Evolutionary conservation across 2,797 vertebrate genomes (phyloP).

Genomic region (Molossus molossus): DNA sequence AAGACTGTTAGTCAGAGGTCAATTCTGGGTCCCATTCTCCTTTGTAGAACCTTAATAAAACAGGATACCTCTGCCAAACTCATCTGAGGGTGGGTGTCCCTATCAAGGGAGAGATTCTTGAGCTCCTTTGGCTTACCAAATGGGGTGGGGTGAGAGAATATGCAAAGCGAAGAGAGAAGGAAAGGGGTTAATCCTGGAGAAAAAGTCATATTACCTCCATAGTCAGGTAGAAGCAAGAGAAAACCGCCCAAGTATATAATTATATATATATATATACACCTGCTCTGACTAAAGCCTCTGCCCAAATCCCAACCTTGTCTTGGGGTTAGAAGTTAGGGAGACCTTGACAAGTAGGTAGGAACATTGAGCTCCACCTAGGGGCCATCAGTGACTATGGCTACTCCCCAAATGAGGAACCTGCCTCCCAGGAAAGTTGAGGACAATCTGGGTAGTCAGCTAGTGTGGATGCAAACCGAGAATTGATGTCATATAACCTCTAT

Average conservation of each 20-base stretch:
- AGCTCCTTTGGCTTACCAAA: neutral
- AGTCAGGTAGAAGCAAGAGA: neutral
- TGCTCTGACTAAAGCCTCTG: neutral
- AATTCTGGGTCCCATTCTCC: neutral
- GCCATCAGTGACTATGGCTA: neutral
- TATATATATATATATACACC: neutral
- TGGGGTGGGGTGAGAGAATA: neutral
- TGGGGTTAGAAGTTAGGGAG: neutral
- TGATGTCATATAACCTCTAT: neutral
- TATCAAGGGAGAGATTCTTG: neutral
- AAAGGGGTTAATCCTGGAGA: neutral
- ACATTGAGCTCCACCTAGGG: neutral
- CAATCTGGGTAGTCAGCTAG: neutral
- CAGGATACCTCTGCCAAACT: neutral
- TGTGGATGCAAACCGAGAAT: slow-evolving; percentile 7
- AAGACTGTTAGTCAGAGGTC: slow-evolving; percentile 42
- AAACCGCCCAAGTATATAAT: neutral
- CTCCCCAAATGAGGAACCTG: neutral
- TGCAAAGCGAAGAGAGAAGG: neutral
- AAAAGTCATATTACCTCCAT: neutral
- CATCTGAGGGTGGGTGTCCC: neutral
- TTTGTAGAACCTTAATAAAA: slow-evolving; percentile 7
- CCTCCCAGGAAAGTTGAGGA: neutral
- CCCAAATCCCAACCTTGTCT: neutral
- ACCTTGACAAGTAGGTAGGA: neutral